Percentiles rank a stretch among this genome's conserved stretches.
phyloP scores from a whole-genome alignment of 2,888 invertebrate genomes.

The Clunio marinus region DNA sequence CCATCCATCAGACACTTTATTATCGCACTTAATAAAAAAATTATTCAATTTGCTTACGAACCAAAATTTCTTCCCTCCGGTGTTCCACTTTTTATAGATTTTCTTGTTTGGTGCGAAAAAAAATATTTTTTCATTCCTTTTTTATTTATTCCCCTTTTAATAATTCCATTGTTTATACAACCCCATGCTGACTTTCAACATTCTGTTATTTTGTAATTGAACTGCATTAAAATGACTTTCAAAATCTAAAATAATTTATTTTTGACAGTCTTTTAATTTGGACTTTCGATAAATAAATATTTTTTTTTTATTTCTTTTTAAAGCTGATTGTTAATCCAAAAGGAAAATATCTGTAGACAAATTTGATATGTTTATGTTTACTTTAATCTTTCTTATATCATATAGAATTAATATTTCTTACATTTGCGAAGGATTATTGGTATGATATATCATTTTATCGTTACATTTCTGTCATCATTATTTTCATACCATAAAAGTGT shows the following conservation, averaged over 20 bases:
- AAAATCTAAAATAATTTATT: background rate
- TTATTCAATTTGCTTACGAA: background rate
- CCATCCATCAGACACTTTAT: constrained; percentile 1
- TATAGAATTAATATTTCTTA: too few relatives aligned
- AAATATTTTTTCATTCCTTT: background rate
- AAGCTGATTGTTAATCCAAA: background rate
- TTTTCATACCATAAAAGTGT: too few relatives aligned
- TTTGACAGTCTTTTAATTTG: background rate
- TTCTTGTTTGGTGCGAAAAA: background rate
- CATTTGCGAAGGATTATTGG: too few relatives aligned
- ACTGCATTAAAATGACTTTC: background rate
- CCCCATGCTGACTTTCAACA: background rate
- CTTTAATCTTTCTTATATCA: too few relatives aligned
- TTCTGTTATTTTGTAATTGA: background rate
- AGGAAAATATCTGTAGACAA: background rate
- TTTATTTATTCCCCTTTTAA: background rate
- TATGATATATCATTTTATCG: too few relatives aligned
- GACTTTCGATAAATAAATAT: background rate
- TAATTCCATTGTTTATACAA: too few relatives aligned
- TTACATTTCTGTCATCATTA: too few relatives aligned
- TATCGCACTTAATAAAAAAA: constrained; percentile 7
- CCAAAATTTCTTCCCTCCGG: background rate
- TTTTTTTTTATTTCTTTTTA: background rate
- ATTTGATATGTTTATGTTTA: too few relatives aligned
- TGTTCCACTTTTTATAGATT: background rate